Evolutionary conservation across 2,113 vertebrate species (phyloP), one percentile per base, ranked within the genome.

Genomic region (Pomatorhinus ruficollis): DNA sequence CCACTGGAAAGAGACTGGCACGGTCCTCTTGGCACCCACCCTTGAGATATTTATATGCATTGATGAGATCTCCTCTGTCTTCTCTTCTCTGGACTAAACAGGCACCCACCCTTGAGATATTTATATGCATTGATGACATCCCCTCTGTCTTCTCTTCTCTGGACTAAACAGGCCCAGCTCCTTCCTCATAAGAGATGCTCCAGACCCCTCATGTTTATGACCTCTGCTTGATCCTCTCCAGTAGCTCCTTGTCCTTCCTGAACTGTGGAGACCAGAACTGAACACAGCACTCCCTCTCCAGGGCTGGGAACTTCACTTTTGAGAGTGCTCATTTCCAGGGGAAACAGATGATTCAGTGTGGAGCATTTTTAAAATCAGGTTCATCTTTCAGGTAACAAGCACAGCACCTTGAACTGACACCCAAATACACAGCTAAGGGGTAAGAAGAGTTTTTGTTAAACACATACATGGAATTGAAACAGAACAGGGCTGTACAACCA

Each of bases 401-500:
- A 28, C 5, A 74, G 45, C 6, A 17, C 24, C 54, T 39, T 35
- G n/a, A 59, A 45, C 15, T 10, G 3, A 42, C 13, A 7, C 8
- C 56, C 30, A 37, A 19, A 20, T 9, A 20, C 16, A 6, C 6
- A 16, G n/a, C 25, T 44, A 2, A 2, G 4, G 1, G 24, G 6
- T 35, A 37, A 42, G 44, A n/a, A 19, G 12, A 40, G 24, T 28
- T 33, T 23, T n/a, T 76, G 61, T 42, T 83, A 49, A 28, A 15
- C 3, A 3, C 2, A 3, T 1, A 1, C 1, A 42, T 5, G 5
- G 2, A 79, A 63, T 12, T 52, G n/a, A 37, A 54, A 35, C 17
- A 31, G 7, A 52, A 63, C 22, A 44, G 27, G 33, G 16, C 15
- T 11, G 1, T 15, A 9, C 9, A n/a, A 60, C 37, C 5, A 0